phyloP scores from a whole-genome alignment of 2,888 invertebrate species.

The Cremastinae sp. region DNA sequence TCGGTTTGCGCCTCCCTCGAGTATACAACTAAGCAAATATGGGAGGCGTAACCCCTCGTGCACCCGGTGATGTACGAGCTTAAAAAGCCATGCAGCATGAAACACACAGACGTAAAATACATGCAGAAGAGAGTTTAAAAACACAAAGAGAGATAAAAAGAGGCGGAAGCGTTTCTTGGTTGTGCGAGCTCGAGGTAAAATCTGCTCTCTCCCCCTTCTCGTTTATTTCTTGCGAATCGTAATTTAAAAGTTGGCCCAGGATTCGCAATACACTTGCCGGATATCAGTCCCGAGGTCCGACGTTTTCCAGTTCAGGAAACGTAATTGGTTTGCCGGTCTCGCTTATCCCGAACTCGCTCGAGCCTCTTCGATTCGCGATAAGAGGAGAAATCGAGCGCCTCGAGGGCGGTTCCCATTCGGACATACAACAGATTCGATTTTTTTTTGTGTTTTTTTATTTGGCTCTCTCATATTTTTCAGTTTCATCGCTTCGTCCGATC shows the following conservation, averaged over 20 bases:
- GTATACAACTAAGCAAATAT: conserved; percentile 79
- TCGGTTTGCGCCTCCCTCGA: conserved; percentile 74
- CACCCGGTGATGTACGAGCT: conserved; percentile 77
- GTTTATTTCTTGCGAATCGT: conserved; percentile 46
- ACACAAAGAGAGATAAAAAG: conserved; percentile 34
- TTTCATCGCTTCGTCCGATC: conserved; percentile 23
- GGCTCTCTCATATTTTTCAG: conserved; percentile 16
- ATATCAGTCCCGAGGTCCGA: conserved; percentile 61
- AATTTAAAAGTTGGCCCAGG: conserved; percentile 46
- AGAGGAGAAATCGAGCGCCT: conserved; percentile 56
- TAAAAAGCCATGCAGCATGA: conserved; percentile 75
- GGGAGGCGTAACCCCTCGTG: conserved; percentile 76
- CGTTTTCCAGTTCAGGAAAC: conserved; percentile 78
- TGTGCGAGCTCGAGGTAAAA: conserved; percentile 15
- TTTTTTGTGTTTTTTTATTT: conserved; percentile 40
- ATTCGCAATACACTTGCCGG: conserved; percentile 31
- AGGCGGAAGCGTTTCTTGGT: conserved; percentile 65
- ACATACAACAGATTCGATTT: conserved; percentile 35
- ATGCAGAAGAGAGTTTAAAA: no score
- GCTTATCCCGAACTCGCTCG: conserved; percentile 66
- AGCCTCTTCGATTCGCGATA: conserved; percentile 53
- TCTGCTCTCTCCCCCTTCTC: conserved; percentile 36
- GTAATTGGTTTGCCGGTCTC: conserved; percentile 76
- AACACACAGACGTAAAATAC: conserved; percentile 48
- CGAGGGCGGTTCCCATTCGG: conserved; percentile 53